Percentiles rank a stretch among this genome's conserved stretches.
Evolutionary conservation across 2,113 vertebrate species (phyloP).

Genomic region (Gallinago paraguaiae): DNA sequence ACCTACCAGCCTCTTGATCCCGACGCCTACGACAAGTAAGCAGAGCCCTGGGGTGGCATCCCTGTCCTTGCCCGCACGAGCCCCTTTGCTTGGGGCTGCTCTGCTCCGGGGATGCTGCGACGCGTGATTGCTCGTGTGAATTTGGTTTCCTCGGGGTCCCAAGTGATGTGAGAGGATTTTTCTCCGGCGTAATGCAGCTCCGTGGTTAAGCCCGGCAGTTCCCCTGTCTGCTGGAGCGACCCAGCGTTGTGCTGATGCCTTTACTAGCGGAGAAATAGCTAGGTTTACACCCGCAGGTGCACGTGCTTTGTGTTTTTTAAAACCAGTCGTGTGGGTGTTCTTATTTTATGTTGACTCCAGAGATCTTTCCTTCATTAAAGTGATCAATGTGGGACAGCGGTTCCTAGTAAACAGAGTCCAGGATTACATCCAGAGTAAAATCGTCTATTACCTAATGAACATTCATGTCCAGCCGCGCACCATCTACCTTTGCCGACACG

Average conservation of each 20-base stretch:
- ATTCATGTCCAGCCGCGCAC: constrained; percentile 94
- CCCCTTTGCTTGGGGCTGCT: neutral
- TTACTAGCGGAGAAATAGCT: neutral
- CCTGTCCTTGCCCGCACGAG: neutral
- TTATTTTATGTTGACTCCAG: constrained; percentile 67
- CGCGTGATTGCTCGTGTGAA: rapidly evolving
- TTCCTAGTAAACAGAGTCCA: constrained; percentile 95
- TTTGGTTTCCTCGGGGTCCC: neutral
- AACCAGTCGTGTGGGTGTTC: neutral
- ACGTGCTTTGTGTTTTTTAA: neutral
- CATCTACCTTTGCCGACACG: constrained; percentile 96
- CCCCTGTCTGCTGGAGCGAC: neutral
- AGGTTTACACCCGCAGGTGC: neutral
- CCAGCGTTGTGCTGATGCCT: neutral
- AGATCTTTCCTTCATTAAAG: constrained; percentile 95
- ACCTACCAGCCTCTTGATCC: constrained; percentile 94
- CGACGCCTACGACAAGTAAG: constrained; percentile 92
- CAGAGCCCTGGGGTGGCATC: neutral
- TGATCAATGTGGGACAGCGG: constrained; percentile 94
- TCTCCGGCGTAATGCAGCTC: neutral
- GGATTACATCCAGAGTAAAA: constrained; percentile 99
- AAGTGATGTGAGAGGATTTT: neutral
- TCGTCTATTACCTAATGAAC: constrained; percentile 99
- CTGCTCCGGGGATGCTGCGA: neutral
- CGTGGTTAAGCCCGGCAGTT: neutral